These are phyloP conservation scores for Hylyphantes graminicola DNA, from an alignment of 1,140 invertebrate species.

Conservation along the genomic window DNA sequence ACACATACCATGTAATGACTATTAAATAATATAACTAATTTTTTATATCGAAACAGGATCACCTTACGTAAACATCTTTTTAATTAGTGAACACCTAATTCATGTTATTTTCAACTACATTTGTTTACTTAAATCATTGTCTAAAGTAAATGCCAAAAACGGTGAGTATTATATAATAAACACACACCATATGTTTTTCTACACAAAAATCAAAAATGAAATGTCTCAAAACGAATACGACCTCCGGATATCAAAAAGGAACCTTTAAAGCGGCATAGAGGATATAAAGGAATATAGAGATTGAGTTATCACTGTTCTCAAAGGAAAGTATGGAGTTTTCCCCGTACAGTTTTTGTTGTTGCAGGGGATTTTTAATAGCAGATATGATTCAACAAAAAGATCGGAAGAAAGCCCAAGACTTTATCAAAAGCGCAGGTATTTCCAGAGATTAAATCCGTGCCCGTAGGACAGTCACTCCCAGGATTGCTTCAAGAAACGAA, in stretches of 20 bases:
- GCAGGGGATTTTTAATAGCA: conserved; percentile 38
- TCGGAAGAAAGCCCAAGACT: conserved; percentile 21
- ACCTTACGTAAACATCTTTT: too few relatives aligned
- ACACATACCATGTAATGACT: too few relatives aligned
- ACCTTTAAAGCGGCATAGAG: not conserved
- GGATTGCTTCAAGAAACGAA: conserved; percentile 29
- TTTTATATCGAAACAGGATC: too few relatives aligned
- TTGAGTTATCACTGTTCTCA: conserved; percentile 30
- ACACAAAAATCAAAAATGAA: not conserved
- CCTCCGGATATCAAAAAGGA: not conserved
- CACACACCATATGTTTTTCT: too few relatives aligned
- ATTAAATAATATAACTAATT: too few relatives aligned
- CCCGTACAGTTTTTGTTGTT: not conserved
- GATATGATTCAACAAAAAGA: conserved; percentile 40
- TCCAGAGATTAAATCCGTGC: conserved; percentile 49
- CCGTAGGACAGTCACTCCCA: conserved; percentile 35
- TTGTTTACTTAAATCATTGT: too few relatives aligned
- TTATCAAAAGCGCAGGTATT: conserved; percentile 48
- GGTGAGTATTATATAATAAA: not conserved
- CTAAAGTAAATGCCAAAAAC: conserved; percentile 9
- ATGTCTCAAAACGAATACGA: conserved; percentile 7
- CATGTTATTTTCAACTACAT: too few relatives aligned
- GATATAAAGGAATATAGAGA: conserved; percentile 14
- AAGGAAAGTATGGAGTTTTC: conserved; percentile 25
- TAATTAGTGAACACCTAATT: too few relatives aligned